These are phyloP conservation scores for Mormyrops boulengeri DNA, from an alignment of 2,797 vertebrate genomes.

Conservation along the genomic window DNA sequence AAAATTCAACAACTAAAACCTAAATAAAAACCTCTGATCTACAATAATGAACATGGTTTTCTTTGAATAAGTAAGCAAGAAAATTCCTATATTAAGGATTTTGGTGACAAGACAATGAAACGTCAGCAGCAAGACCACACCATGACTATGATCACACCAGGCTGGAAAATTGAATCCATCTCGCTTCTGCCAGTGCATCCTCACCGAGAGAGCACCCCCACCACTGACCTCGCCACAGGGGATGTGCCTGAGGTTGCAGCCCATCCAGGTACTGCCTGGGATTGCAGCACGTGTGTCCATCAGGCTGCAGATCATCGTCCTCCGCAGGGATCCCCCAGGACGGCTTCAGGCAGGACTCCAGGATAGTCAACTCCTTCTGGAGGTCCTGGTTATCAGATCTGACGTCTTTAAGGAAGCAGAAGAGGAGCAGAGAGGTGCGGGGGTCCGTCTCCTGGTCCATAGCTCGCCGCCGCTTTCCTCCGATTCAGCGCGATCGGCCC, in stretches of 20 bases:
- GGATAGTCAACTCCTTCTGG: background rate
- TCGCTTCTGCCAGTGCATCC: background rate
- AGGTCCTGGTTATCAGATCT: background rate
- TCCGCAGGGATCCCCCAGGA: background rate
- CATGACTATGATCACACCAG: background rate
- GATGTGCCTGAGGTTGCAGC: background rate
- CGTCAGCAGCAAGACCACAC: background rate
- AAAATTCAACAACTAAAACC: background rate
- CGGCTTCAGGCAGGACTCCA: background rate
- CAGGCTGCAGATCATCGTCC: background rate
- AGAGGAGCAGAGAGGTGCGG: background rate
- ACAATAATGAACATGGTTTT: background rate
- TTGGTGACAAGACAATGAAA: background rate
- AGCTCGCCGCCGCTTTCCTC: background rate
- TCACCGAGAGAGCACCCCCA: background rate
- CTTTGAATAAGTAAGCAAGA: background rate
- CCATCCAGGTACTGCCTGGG: background rate
- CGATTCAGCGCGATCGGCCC: background rate
- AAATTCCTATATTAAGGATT: background rate
- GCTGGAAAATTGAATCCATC: background rate
- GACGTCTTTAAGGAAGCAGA: background rate
- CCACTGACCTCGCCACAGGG: background rate
- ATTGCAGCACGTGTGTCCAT: background rate
- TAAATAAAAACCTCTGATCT: background rate
- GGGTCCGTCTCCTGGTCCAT: background rate